Evolutionary conservation across 1,140 invertebrate species (phyloP), one percentile per base, ranked within the genome.

Genomic region (Lepidotrigona ventralis): DNA sequence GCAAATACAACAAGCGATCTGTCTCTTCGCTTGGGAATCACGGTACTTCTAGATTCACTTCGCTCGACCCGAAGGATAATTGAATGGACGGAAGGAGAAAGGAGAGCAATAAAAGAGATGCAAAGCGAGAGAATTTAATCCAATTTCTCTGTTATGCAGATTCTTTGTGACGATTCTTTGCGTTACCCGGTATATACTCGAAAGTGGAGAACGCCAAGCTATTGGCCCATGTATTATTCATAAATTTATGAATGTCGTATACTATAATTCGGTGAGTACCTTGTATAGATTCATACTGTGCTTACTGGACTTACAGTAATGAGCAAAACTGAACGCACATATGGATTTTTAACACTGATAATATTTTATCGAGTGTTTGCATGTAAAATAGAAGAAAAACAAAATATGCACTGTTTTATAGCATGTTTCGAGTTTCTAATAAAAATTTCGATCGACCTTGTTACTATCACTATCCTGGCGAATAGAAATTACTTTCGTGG

Each of bases 231-330:
- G 56, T 54, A 85, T 86, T 85, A 81, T 85, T 85, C 83, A 78
- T 77, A 39, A 19, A 14, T 21, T 33, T 56, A 68, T 80, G 73
- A 73, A 63, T 66, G 63, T 60, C 53, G 51, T 33, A 33, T 21
- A 70, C 74, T 81, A 78, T 85, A 86, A 86, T 86, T 86, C 84
- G 72, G 78, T 70, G 46, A 54, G 23, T n/a, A 15, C 60, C n/a
- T n/a, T n/a, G n/a, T 77, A 81, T 79, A 73, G 46, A 77, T 63
- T 78, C 69, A 79, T 72, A 79, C 69, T 56, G 68, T 71, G 78
- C 73, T n/a, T n/a, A n/a, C 83, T 81, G 56, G 33, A 56, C 6
- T n/a, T 54, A 69, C 39, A 46, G 39, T 46, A 8, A 8, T 46
- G 39, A 8, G 39, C 39, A 46, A 46, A 46, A 46, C 6, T 46